A percentile compares a stretch with the other conserved stretches of the same genome.
Conservation (phyloP, 1,140 invertebrate species). For the Drosophila subpulchrella region DNA sequence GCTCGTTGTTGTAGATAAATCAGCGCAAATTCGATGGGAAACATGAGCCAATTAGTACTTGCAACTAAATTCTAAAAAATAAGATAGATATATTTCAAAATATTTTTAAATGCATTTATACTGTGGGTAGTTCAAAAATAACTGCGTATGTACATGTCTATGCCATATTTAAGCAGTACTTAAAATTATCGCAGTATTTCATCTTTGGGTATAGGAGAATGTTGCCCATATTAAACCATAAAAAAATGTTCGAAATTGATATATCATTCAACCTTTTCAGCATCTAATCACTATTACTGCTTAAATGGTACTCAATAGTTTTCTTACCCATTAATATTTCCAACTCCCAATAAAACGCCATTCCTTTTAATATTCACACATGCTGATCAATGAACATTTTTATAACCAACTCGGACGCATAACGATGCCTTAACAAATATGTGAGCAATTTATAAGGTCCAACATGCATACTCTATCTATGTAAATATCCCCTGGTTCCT, state of each 20-base stretch:
- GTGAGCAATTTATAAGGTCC: slow-evolving; percentile 17
- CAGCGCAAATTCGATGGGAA: background rate
- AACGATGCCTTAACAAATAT: slow-evolving; percentile 8
- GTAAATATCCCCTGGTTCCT: slow-evolving; percentile 36
- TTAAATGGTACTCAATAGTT: background rate
- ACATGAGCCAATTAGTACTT: background rate
- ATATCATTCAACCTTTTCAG: too few species aligned
- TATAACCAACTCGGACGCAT: slow-evolving; percentile 3
- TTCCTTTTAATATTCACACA: slow-evolving; percentile 15
- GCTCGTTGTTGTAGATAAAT: slow-evolving; percentile 12
- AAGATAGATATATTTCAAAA: background rate
- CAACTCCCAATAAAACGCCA: slow-evolving; percentile 13
- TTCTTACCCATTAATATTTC: background rate
- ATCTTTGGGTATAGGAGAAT: too few species aligned
- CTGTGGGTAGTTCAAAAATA: too few species aligned
- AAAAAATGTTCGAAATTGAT: too few species aligned
- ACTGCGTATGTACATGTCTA: too few species aligned
- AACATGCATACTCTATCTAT: slow-evolving; percentile 8
- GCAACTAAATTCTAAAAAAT: too few species aligned
- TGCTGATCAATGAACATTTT: background rate
- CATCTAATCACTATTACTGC: too few species aligned
- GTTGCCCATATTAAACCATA: too few species aligned
- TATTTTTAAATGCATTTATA: background rate
- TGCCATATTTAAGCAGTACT: too few species aligned
- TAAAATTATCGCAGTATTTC: too few species aligned